Base-by-base conservation (phyloP, 2,797 vertebrate species). In the Clarias fuscus region DNA sequence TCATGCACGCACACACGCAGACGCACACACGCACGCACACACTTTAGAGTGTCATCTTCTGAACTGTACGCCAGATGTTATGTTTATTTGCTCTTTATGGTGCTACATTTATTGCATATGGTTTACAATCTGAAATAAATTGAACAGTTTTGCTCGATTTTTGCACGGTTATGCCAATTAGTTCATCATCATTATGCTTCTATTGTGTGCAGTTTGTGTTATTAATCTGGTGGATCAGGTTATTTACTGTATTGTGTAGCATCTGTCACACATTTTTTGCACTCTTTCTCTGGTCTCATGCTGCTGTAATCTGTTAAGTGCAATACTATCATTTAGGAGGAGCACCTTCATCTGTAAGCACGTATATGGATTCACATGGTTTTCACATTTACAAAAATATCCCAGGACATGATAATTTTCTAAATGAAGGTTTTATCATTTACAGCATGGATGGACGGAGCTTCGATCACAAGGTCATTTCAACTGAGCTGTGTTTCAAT, bases 81-180 rank as follows among this genome's bases (percentile, higher is more conserved):
- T 80, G 24, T 81, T 43, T 81, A 18, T 64, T 65, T 81, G 61
- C 59, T 62, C 27, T 79, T 62, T 40, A 11, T 79, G 77, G 24
- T 65, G 14, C 37, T 65, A 27, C 61, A 81, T 18, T 27, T 64
- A 65, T 48, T 18, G 30, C n/a, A 67, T 81, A 67, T 67, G 79
- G 62, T 68, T 67, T 82, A 56, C 11, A 82, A 68, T 67, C 8
- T 62, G 33, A 78, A 78, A 56, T 30, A 27, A 59, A 22, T 65
- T 67, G 58, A 20, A 81, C 40, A 65, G 40, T 67, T 68, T 53
- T 81, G 40, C 24, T 30, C 33, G 67, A 0, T 0, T 17, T n/a
- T 30, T 27, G 37, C 22, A 61, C 2, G 3, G 24, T 64, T 81
- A 64, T 80, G 22, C 20, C 33, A 62, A 61, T 79, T 24, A 61